Base-by-base conservation (phyloP, 2,888 invertebrate genomes). In the Venustoraphidia nigricollis region DNA sequence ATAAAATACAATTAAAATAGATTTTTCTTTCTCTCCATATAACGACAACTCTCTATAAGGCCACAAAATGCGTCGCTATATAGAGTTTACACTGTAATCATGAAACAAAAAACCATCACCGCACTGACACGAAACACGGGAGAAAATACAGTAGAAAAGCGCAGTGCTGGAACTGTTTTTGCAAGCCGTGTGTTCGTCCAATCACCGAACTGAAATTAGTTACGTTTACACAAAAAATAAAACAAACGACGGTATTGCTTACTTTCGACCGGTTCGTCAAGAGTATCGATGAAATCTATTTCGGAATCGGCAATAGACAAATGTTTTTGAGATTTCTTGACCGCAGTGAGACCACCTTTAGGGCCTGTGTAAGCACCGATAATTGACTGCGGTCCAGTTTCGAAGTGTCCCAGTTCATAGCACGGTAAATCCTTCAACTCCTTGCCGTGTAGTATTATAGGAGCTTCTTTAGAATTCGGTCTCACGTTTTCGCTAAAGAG, bases 361-460 rank as follows among this genome's bases (percentile, higher is more conserved):
- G 91, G 91, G 9, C 91, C 91, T 0, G 89, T 84, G 59, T 79
- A 80, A 47, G 87, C 81, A 9, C 84, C 81, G 48, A 81, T 70
- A 46, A 86, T 70, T 45, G 76, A 72, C 47, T 71, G 69, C 34
- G 71, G 60, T 11, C 77, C 75, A 36, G 67, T 69, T 39, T 68
- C 63, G 58, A 74, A 75, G 17, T 61, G 55, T 10, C 69, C 73
- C 44, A 81, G 60, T 49, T 72, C 66, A 49, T 67, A 75, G 56
- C 71, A 74, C 1, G 87, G 86, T 55, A 89, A 67, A 61, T 85
- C 83, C 46, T 81, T 79, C 44, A 83, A 79, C 56, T 75, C 78
- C 59, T 80, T 77, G 5, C 84, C 85, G 58, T 80, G 79, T 54
- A 79, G 73, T 46, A 87, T 76, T 40, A 71, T 66, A 10, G 79